Percentiles rank a stretch among this genome's conserved stretches.
Conservation (phyloP, 2,797 vertebrate species). For the Typhlichthys subterraneus region DNA sequence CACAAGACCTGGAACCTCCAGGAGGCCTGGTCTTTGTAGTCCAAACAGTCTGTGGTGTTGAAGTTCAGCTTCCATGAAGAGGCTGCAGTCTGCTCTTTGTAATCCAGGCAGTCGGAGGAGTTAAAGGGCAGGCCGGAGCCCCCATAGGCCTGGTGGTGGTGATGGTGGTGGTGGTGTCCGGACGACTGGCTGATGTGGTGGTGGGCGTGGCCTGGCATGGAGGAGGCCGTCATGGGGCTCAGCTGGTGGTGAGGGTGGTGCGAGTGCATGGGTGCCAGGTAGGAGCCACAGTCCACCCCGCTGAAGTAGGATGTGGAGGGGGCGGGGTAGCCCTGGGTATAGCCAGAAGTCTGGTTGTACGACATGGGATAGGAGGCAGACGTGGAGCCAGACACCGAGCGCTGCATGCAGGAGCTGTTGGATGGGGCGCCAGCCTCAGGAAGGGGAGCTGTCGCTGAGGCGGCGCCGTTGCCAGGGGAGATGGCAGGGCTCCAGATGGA, state of each 20-base stretch:
- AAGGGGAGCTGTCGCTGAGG: slow-evolving; percentile 78
- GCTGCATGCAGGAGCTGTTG: slow-evolving; percentile 93
- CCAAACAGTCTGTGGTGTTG: slow-evolving; percentile 97
- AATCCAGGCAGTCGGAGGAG: slow-evolving; percentile 98
- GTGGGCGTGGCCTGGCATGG: slow-evolving; percentile 89
- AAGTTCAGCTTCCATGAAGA: slow-evolving; percentile 99
- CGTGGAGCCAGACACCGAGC: slow-evolving; percentile 82
- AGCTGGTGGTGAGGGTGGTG: slow-evolving; percentile 91
- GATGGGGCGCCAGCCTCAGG: slow-evolving; percentile 84
- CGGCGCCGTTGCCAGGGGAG: slow-evolving; percentile 84
- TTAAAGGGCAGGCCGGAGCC: slow-evolving; percentile 90
- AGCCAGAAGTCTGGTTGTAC: slow-evolving; percentile 91
- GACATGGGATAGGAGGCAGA: slow-evolving; percentile 90
- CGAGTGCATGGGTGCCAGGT: slow-evolving; percentile 95
- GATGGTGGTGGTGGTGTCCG: slow-evolving; percentile 92
- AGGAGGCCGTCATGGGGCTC: slow-evolving; percentile 93
- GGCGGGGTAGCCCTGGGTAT: slow-evolving; percentile 89
- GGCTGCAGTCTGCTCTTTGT: slow-evolving; percentile 92
- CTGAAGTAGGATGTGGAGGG: slow-evolving; percentile 94
- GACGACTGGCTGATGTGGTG: slow-evolving; percentile 93
- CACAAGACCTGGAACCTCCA: slow-evolving; percentile 99
- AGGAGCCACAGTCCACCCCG: slow-evolving; percentile 95
- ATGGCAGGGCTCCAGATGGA: slow-evolving; percentile 99
- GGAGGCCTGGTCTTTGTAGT: slow-evolving; percentile 99
- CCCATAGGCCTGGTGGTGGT: slow-evolving; percentile 87